Conservation (phyloP, 2,113 vertebrate genomes). For the Chloropsis hardwickii region DNA sequence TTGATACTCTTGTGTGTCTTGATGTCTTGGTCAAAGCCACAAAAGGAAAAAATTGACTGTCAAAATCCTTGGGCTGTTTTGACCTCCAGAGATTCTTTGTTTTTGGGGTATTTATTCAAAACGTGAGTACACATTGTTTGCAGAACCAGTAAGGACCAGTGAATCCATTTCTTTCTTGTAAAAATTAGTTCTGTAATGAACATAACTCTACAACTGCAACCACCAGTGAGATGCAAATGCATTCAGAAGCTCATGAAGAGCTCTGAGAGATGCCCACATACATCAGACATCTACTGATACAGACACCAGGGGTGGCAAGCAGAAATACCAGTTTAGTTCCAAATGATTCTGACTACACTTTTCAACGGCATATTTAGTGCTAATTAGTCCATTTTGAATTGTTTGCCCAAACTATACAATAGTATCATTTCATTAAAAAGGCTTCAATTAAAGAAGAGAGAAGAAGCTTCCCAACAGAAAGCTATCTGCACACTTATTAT, state of each 20-base stretch:
- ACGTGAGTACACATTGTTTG: background rate
- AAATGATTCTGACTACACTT: background rate
- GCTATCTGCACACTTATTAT: conserved; percentile 5
- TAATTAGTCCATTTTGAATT: conserved; percentile 31
- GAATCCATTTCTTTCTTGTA: background rate
- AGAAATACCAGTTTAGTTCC: background rate
- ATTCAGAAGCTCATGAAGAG: background rate
- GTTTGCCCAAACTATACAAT: conserved; percentile 24
- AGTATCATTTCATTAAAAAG: conserved; percentile 51
- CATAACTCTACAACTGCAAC: background rate
- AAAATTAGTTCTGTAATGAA: background rate
- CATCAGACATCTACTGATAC: background rate
- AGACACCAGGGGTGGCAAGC: background rate
- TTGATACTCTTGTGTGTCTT: background rate
- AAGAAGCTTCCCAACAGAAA: conserved; percentile 22
- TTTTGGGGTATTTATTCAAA: background rate
- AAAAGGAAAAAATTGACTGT: background rate
- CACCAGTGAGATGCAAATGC: background rate
- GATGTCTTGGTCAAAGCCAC: background rate
- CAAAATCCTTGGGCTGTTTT: background rate
- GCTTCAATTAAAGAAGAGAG: conserved; percentile 46
- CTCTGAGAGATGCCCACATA: background rate
- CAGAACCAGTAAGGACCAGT: background rate
- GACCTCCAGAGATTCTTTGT: background rate
- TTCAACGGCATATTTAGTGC: conserved; percentile 10